Base-by-base conservation (phyloP, 2,888 invertebrate genomes). In the Abrostola tripartita region DNA sequence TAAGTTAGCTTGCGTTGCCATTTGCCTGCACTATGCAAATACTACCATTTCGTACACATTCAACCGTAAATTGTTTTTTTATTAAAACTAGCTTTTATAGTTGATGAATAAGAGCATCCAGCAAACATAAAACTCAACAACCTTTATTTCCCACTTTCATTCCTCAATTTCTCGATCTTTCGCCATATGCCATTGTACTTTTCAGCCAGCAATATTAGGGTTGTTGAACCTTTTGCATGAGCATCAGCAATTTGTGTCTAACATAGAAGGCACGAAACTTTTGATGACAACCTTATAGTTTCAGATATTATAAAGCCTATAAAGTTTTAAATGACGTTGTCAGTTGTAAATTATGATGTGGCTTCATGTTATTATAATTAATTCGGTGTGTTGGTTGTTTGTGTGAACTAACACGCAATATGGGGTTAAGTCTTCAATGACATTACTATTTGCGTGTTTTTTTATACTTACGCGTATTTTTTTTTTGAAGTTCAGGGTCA, bases 171-270 rank as follows among this genome's bases (percentile, higher is more conserved):
- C 7, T 4, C 9, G 6, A 11, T n/a, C 37, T 47, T 37, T n/a
- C 5, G 36, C 56, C 53, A 57, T 68, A 14, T 71, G 56, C 51
- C 50, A 7, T 53, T 71, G 38, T 38, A 14, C 40, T 47, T 52
- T 49, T 38, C 24, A 37, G 58, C 41, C 51, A 53, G n/a, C 56
- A 9, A 83, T 83, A 81, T 84, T 78, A 76, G 79, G 88, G 85
- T 82, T 81, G 74, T 73, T 84, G 89, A 89, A 84, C 87, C 78
- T 71, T 58, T 68, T 52, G 64, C 74, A 63, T 60, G 62, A 68
- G 62, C 9, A 56, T 37, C 47, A 57, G 57, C 71, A 59, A 64
- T 78, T 67, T 67, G 42, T 12, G 58, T 74, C 37, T 51, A 71
- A 64, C 52, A 59, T 73, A 71, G 72, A 68, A 70, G 68, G 65